These are phyloP conservation scores for Rhadinocentrus ornatus DNA, from an alignment of 2,797 vertebrate species.

Conservation along the genomic window DNA sequence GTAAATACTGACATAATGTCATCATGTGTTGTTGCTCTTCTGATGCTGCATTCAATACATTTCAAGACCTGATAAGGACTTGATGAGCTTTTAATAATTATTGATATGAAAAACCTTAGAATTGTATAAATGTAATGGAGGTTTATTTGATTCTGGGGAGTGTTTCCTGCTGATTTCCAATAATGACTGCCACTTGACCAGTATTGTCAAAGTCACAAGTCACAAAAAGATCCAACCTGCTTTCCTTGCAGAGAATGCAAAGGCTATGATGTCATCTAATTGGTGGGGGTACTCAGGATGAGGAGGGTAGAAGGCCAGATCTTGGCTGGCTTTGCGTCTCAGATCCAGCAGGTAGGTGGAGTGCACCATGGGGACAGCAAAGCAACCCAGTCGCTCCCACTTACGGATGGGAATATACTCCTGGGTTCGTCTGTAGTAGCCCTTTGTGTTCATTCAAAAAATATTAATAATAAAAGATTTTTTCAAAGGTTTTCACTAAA, in stretches of 20 bases:
- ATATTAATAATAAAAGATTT: not conserved
- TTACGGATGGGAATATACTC: not conserved
- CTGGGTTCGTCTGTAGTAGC: not conserved
- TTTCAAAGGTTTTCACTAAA: not conserved
- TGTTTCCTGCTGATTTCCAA: not conserved
- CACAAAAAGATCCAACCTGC: not conserved
- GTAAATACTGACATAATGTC: too few species aligned
- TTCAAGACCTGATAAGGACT: too few species aligned
- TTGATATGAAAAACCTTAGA: not conserved
- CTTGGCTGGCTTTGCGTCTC: constrained; percentile 82
- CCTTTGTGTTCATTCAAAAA: not conserved
- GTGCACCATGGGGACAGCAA: constrained; percentile 91
- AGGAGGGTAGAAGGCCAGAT: constrained; percentile 61
- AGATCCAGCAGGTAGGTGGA: constrained; percentile 90
- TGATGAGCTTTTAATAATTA: too few species aligned
- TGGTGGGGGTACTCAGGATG: not conserved
- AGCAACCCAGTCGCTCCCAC: constrained; percentile 42
- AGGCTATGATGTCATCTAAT: not conserved
- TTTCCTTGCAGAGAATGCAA: not conserved
- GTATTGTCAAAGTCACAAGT: too few species aligned
- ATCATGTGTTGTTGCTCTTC: too few species aligned
- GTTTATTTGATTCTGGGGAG: not conserved
- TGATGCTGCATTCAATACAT: too few species aligned
- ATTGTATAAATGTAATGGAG: not conserved
- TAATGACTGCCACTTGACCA: too few species aligned